Conservation (phyloP, 2,797 vertebrate species). For the Orestias chungarensis region DNA sequence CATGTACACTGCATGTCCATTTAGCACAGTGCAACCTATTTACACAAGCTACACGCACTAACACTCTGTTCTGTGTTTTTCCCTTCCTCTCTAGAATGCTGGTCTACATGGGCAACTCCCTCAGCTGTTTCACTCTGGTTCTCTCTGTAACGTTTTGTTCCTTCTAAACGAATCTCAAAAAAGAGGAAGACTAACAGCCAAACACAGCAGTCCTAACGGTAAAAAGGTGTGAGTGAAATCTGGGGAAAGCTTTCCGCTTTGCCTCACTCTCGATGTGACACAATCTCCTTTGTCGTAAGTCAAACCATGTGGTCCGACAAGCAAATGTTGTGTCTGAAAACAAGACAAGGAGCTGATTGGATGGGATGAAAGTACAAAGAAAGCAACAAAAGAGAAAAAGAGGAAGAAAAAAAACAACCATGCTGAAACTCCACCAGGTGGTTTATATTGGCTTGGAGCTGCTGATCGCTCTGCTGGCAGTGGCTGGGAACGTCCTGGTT, state of each 20-base stretch:
- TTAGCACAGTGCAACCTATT: conserved; percentile 56
- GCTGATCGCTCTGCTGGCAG: conserved; percentile 88
- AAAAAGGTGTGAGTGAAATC: conserved; percentile 6
- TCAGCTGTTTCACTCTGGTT: conserved; percentile 6
- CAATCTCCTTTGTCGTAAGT: conserved; percentile 11
- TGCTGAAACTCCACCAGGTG: conserved; percentile 78
- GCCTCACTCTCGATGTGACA: conserved; percentile 15
- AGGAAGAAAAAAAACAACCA: conserved; percentile 65
- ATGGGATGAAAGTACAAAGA: conserved; percentile 60
- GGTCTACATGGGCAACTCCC: conserved; percentile 37
- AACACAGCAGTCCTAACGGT: neutral
- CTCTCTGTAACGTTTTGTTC: conserved; percentile 18
- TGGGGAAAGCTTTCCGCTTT: conserved; percentile 45
- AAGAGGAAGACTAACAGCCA: conserved; percentile 25
- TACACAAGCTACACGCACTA: conserved; percentile 49
- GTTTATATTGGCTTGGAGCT: conserved; percentile 91
- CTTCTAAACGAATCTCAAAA: conserved; percentile 5
- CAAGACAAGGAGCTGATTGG: conserved; percentile 25
- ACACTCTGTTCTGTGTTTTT: conserved; percentile 35
- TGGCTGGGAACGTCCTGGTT: conserved; percentile 92
- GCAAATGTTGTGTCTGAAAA: conserved; percentile 38
- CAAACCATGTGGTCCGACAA: conserved; percentile 24
- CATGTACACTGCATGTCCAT: conserved; percentile 26
- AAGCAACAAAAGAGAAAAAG: conserved; percentile 30
- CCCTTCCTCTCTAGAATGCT: conserved; percentile 40